Percentiles rank a stretch among this genome's conserved stretches.
phyloP scores from a whole-genome alignment of 2,113 vertebrate genomes.

The Colaptes auratus region DNA sequence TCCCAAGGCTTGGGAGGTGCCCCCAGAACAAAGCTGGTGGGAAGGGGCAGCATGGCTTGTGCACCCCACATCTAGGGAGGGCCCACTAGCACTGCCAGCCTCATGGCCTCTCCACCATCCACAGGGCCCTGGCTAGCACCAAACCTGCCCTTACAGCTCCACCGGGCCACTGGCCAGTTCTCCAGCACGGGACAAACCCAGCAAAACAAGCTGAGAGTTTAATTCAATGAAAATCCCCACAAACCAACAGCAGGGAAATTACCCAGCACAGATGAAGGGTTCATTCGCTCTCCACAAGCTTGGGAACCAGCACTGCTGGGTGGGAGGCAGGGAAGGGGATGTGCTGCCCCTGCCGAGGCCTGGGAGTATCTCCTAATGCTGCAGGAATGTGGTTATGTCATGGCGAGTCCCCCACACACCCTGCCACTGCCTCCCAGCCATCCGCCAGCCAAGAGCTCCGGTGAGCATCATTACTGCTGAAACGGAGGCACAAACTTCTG shows the following conservation, averaged over 20 bases:
- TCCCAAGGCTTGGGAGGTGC: accelerated
- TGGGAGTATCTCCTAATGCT: slow-evolving; percentile 50
- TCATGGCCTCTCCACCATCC: too few species aligned
- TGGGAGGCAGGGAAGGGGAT: slow-evolving; percentile 25
- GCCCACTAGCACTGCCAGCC: background rate
- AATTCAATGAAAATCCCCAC: background rate
- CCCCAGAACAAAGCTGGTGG: background rate
- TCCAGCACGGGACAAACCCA: accelerated
- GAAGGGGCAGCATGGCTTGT: background rate
- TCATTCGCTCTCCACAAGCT: accelerated
- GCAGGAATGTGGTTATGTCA: slow-evolving; percentile 65
- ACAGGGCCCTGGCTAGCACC: background rate
- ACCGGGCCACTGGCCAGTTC: background rate
- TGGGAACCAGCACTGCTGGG: background rate
- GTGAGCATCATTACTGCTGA: slow-evolving; percentile 14
- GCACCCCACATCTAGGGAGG: background rate
- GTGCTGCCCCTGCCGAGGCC: slow-evolving; percentile 38
- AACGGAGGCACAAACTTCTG: slow-evolving; percentile 14
- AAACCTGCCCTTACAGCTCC: background rate
- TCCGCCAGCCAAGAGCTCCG: background rate
- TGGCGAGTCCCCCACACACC: slow-evolving; percentile 54
- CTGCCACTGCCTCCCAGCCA: slow-evolving; percentile 51
- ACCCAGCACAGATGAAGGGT: background rate
- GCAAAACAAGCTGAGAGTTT: accelerated
- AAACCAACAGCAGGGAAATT: background rate